Conservation (phyloP, 2,888 invertebrate genomes). For the Lycophotia porphyrea region DNA sequence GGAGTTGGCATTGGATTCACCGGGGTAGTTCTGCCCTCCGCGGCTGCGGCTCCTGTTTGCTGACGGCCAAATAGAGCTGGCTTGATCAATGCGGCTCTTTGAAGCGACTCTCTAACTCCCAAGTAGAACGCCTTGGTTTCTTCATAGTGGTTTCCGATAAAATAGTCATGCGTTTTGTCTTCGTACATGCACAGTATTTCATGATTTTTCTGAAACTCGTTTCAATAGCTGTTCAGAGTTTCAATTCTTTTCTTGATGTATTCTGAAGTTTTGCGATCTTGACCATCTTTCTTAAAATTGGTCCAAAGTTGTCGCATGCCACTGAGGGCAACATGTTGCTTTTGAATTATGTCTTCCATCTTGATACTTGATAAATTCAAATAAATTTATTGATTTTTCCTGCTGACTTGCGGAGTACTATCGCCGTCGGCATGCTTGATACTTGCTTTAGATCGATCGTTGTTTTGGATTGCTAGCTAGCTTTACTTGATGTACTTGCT, state of each 20-base stretch:
- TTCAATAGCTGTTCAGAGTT: not conserved
- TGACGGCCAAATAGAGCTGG: not conserved
- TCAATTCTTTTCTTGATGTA: not conserved
- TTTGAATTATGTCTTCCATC: not conserved
- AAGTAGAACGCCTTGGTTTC: not conserved
- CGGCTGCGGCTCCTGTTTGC: not conserved
- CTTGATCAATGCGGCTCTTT: not conserved
- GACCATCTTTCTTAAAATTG: constrained; percentile 1
- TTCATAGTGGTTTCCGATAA: not conserved
- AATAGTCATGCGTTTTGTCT: not conserved
- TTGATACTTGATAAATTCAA: no score
- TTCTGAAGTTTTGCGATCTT: not conserved
- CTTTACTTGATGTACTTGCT: not conserved
- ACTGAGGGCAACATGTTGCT: not conserved
- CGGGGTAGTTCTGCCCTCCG: no score
- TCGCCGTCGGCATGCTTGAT: not conserved
- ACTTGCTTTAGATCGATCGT: not conserved
- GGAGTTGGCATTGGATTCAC: no score
- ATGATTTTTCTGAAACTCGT: constrained; percentile 2
- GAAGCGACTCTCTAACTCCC: not conserved
- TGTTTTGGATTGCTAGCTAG: not conserved
- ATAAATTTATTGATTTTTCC: not conserved
- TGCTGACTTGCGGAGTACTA: not conserved
- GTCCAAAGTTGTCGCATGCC: not conserved
- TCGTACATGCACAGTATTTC: not conserved